phyloP scores from a whole-genome alignment of 2,888 invertebrate genomes.

The Lydus trimaculatus region DNA sequence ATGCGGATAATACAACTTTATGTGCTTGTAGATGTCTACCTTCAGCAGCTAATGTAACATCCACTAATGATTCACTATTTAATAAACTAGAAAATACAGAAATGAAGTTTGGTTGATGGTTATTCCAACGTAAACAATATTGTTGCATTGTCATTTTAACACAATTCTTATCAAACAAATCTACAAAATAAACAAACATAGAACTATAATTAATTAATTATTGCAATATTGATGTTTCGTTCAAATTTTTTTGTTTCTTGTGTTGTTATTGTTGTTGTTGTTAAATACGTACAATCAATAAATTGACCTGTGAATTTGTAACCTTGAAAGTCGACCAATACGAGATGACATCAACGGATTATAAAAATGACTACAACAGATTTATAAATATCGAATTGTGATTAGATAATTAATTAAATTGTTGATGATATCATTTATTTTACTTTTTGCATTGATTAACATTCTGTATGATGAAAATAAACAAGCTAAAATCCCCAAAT shows the following conservation, averaged over 20 bases:
- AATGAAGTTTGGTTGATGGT: conserved; percentile 92
- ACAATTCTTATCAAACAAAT: background rate
- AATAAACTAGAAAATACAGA: conserved; percentile 86
- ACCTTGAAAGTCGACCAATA: conserved; percentile 53
- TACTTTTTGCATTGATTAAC: conserved; percentile 20
- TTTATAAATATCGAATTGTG: conserved; percentile 39
- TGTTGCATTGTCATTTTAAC: conserved; percentile 59
- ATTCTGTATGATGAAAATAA: conserved; percentile 34
- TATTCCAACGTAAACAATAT: conserved; percentile 79
- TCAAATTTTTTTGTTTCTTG: too few relatives aligned
- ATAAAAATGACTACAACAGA: conserved; percentile 41
- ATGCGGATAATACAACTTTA: conserved; percentile 88
- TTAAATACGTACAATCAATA: conserved; percentile 50
- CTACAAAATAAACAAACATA: background rate
- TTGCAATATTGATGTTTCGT: too few relatives aligned
- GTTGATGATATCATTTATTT: conserved; percentile 37
- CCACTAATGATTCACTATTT: conserved; percentile 84
- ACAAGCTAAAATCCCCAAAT: conserved; percentile 34
- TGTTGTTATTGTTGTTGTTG: too few relatives aligned
- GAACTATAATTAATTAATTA: too few relatives aligned
- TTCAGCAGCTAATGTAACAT: conserved; percentile 91
- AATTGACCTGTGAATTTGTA: conserved; percentile 50
- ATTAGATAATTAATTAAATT: conserved; percentile 27
- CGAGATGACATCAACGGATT: conserved; percentile 50
- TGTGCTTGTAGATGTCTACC: conserved; percentile 88